These are phyloP conservation scores for Strigamia crassipes DNA, from an alignment of 2,888 invertebrate genomes.

Conservation along the genomic window DNA sequence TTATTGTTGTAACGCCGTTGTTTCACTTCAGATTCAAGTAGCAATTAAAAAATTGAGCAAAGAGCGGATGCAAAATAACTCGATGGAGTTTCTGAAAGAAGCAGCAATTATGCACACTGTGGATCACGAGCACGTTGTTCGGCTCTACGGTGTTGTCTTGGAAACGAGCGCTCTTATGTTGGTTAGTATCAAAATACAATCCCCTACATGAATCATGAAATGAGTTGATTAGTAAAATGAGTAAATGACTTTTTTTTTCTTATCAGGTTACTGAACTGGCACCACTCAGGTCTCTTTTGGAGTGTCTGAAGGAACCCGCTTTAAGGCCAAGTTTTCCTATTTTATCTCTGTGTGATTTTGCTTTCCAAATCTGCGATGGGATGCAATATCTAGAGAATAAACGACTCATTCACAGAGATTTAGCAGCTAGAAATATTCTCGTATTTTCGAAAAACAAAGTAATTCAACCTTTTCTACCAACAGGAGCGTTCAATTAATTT, in stretches of 20 bases:
- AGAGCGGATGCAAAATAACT: slow-evolving; percentile 93
- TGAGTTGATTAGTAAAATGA: slow-evolving; percentile 14
- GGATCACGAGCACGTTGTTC: slow-evolving; percentile 94
- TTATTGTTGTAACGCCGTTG: background rate
- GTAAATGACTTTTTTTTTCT: slow-evolving; percentile 45
- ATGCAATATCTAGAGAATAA: slow-evolving; percentile 97
- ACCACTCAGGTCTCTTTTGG: slow-evolving; percentile 88
- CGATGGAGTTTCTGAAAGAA: slow-evolving; percentile 95
- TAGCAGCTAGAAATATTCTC: slow-evolving; percentile 96
- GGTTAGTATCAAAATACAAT: slow-evolving; percentile 55
- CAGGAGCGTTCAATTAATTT: background rate
- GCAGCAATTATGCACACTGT: slow-evolving; percentile 98
- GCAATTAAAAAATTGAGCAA: slow-evolving; percentile 95
- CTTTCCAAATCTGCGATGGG: slow-evolving; percentile 93
- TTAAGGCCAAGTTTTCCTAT: slow-evolving; percentile 90
- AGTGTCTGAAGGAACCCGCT: slow-evolving; percentile 92
- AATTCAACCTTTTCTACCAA: background rate
- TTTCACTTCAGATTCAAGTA: slow-evolving; percentile 76
- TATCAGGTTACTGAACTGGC: slow-evolving; percentile 89
- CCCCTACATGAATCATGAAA: background rate
- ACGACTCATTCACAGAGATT: slow-evolving; percentile 94
- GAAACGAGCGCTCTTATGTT: slow-evolving; percentile 83
- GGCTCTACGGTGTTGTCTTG: slow-evolving; percentile 95
- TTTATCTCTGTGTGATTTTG: slow-evolving; percentile 89
- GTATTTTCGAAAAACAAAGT: slow-evolving; percentile 94